Conservation (phyloP, 2,113 vertebrate genomes). For the Neopipo cinnamomea region DNA sequence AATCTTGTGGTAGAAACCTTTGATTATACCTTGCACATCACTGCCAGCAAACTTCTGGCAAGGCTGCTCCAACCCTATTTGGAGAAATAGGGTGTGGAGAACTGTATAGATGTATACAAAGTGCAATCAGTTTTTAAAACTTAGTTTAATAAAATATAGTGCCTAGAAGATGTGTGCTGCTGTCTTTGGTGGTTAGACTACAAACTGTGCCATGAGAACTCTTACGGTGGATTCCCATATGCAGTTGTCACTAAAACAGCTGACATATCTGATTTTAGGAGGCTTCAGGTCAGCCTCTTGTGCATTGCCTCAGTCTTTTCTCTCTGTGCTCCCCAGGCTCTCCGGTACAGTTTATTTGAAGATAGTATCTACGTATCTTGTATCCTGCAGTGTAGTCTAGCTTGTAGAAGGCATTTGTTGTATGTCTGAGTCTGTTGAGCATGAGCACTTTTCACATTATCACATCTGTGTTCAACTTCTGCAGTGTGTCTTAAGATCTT, state of each 20-base stretch:
- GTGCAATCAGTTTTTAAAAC: not conserved
- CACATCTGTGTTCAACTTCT: not conserved
- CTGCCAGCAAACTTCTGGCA: not conserved
- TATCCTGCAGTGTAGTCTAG: not conserved
- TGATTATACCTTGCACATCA: not conserved
- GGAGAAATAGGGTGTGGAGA: not conserved
- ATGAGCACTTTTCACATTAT: not conserved
- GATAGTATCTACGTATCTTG: not conserved
- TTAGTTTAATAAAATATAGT: not conserved
- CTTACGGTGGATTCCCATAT: accelerated
- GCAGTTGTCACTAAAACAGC: not conserved
- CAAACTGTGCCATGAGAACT: accelerated
- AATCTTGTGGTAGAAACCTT: not conserved
- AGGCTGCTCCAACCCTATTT: not conserved
- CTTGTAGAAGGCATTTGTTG: not conserved
- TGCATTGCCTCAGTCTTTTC: accelerated
- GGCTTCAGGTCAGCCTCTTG: not conserved
- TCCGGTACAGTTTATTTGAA: not conserved
- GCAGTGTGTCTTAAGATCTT: not conserved
- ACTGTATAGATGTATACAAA: not conserved
- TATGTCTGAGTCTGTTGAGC: not conserved
- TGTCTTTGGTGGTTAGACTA: not conserved
- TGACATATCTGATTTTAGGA: not conserved
- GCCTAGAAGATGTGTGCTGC: not conserved
- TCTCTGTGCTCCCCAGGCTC: accelerated